phyloP scores from a whole-genome alignment of 2,888 invertebrate genomes.

The Agrotis clavis region DNA sequence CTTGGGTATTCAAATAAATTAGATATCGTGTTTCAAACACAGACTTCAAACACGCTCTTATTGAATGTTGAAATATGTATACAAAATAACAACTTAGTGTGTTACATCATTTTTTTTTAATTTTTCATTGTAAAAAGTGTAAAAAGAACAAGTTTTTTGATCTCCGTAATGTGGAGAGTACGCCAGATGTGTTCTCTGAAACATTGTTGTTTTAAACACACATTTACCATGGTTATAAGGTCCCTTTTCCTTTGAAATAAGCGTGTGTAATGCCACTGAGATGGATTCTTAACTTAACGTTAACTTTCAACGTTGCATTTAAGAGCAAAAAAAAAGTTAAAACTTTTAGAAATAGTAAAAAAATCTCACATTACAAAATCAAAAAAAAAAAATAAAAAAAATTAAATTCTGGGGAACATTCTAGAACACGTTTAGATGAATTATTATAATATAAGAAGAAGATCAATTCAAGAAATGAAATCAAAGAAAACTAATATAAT shows the following conservation, averaged over 20 bases:
- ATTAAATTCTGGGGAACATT: too few species aligned
- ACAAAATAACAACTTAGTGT: background rate
- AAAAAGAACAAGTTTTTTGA: conserved; percentile 6
- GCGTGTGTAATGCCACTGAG: background rate
- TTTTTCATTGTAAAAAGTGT: background rate
- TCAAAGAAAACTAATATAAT: background rate
- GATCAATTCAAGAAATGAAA: background rate
- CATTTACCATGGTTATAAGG: background rate
- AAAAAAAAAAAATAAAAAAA: too few species aligned
- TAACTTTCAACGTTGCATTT: background rate
- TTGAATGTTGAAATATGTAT: conserved; percentile 4
- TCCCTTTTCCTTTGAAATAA: conserved; percentile 9
- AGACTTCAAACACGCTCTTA: background rate
- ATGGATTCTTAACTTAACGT: background rate
- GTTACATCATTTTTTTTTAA: background rate
- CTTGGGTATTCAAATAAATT: conserved; percentile 3
- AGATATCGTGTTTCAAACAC: background rate
- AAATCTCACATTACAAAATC: too few species aligned
- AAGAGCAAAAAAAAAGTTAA: background rate
- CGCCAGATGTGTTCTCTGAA: conserved; percentile 39
- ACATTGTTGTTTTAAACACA: conserved; percentile 3
- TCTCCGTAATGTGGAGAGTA: conserved; percentile 19
- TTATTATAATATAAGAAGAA: too few species aligned
- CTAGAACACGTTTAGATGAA: too few species aligned
- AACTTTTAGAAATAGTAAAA: background rate